These are phyloP conservation scores for Plebejus anna DNA, from an alignment of 2,888 invertebrate genomes.

Conservation along the genomic window DNA sequence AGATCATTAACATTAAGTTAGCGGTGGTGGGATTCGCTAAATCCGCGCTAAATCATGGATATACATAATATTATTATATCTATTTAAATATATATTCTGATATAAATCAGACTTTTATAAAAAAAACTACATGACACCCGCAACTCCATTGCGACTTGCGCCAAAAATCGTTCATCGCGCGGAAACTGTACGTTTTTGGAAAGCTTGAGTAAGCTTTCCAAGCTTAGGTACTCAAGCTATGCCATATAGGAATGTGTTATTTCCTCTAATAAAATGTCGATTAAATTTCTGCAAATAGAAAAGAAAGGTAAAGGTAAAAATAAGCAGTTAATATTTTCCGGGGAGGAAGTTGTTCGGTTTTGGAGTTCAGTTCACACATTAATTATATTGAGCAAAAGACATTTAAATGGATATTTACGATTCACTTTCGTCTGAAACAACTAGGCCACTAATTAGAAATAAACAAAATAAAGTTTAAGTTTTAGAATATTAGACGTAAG, in stretches of 20 bases:
- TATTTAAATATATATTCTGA: no score
- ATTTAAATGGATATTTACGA: neutral
- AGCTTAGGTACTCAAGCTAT: neutral
- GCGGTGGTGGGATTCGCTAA: neutral
- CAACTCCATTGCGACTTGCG: no score
- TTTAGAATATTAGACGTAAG: no score
- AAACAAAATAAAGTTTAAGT: no score
- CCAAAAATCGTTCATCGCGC: no score
- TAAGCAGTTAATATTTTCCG: slow-evolving; percentile 5
- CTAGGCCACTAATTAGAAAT: neutral
- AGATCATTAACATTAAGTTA: neutral
- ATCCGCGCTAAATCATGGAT: neutral
- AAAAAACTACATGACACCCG: no score
- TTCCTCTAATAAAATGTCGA: neutral
- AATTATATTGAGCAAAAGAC: neutral
- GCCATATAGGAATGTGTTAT: neutral
- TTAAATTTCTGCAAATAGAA: neutral
- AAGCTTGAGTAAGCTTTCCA: neutral
- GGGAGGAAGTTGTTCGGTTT: neutral
- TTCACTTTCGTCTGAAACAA: slow-evolving; percentile 1
- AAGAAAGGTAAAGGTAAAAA: slow-evolving; percentile 5
- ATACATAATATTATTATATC: no score
- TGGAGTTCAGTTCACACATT: slow-evolving; percentile 2
- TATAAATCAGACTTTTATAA: no score
- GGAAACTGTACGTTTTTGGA: no score